Evolutionary conservation across 2,113 vertebrate genomes (phyloP).

Genomic region (Toxotes chatareus): DNA sequence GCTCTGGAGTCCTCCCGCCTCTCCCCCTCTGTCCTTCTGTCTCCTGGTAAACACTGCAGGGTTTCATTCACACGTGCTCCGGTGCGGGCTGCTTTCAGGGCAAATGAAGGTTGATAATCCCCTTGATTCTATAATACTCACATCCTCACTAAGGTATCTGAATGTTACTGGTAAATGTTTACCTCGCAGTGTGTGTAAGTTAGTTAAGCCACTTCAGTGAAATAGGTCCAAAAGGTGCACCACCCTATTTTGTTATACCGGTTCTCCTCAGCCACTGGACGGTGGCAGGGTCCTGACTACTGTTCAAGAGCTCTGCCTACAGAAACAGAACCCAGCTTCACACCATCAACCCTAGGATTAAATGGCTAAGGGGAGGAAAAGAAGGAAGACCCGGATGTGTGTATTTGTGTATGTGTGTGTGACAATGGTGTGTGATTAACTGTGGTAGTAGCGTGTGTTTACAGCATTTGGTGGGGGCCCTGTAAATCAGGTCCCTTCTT

Average conservation of each 20-base stretch:
- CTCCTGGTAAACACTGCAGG: slow-evolving; percentile 59
- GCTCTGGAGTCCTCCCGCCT: slow-evolving; percentile 46
- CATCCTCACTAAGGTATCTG: too few species aligned
- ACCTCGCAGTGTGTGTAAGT: too few species aligned
- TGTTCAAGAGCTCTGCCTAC: slow-evolving; percentile 23
- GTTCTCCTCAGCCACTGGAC: slow-evolving; percentile 32
- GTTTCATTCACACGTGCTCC: slow-evolving; percentile 49
- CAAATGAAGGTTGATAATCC: slow-evolving; percentile 37
- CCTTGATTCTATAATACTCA: slow-evolving; percentile 23
- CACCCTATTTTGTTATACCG: slow-evolving; percentile 12
- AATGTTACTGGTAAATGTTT: neutral
- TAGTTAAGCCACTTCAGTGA: too few species aligned
- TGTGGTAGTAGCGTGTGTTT: slow-evolving; percentile 62
- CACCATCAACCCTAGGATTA: slow-evolving; percentile 47
- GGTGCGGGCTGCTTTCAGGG: slow-evolving; percentile 34
- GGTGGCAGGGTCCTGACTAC: slow-evolving; percentile 32
- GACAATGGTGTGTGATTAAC: slow-evolving; percentile 51
- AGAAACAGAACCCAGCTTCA: slow-evolving; percentile 24
- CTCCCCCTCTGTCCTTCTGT: slow-evolving; percentile 35
- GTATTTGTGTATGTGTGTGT: slow-evolving; percentile 40
- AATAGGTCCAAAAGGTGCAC: neutral
- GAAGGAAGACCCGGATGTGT: slow-evolving; percentile 26
- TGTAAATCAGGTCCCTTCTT: slow-evolving; percentile 68
- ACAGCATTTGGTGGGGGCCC: slow-evolving; percentile 51
- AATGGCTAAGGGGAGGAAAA: slow-evolving; percentile 27